Evolutionary conservation across 2,888 invertebrate species (phyloP).

Genomic region (Ormyrus pomaceus): DNA sequence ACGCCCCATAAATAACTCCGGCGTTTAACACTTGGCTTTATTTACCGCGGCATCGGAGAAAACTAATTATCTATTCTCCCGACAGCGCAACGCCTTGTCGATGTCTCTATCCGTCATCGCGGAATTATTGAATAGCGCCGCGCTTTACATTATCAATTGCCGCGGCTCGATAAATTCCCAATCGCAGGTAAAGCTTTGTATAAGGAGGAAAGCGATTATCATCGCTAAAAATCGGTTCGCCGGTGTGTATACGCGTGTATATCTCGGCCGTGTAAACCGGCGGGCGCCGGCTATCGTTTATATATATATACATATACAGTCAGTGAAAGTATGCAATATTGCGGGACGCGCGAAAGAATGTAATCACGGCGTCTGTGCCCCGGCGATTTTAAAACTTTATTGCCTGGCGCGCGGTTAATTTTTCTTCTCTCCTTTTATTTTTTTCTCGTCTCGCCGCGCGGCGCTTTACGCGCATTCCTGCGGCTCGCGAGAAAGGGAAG

Average conservation of each 20-base stretch:
- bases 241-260: background rate
- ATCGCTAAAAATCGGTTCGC: conserved; percentile 16
- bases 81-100: too few species aligned
- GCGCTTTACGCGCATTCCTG: conserved; percentile 1
- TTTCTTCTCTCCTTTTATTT: background rate
- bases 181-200: background rate
- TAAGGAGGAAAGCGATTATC: conserved; percentile 5
- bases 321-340: conserved; percentile 22
- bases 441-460: background rate
- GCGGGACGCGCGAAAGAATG: background rate
- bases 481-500: background rate
- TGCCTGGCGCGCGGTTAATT: background rate
- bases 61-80: too few species aligned
- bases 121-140: too few species aligned
- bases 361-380: background rate
- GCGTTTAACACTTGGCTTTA: too few species aligned
- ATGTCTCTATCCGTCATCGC: too few species aligned
- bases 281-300: too few species aligned
- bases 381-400: conserved; percentile 14
- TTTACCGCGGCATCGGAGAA: too few species aligned
- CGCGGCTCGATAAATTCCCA: too few species aligned
- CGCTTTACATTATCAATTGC: too few species aligned
- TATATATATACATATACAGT: background rate
- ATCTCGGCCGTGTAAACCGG: background rate
- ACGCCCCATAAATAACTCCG: too few species aligned